Percentiles rank a stretch among this genome's conserved stretches.
Conservation (phyloP, 2,888 invertebrate species). For the Teinopalpus imperialis region DNA sequence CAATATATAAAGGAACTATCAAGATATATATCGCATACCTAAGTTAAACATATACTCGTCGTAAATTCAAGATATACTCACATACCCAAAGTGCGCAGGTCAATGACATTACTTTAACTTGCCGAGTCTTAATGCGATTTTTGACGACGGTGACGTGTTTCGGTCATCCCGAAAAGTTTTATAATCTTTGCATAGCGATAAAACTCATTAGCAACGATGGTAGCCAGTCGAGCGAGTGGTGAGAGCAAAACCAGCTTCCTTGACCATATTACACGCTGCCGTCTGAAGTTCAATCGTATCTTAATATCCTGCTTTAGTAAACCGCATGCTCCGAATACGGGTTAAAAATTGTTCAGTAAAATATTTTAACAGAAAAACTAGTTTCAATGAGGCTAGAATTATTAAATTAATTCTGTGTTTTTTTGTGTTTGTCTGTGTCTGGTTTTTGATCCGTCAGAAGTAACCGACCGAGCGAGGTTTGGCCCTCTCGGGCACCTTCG, state of each 20-base stretch:
- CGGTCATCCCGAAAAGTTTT: conserved; percentile 24
- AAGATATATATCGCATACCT: neutral
- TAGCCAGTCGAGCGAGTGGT: conserved; percentile 32
- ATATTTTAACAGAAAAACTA: conserved; percentile 6
- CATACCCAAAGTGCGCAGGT: too few species aligned
- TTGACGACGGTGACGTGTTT: conserved; percentile 16
- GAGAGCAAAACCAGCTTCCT: conserved; percentile 35
- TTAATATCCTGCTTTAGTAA: conserved; percentile 32
- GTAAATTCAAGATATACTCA: conserved; percentile 4
- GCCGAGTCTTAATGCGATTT: conserved; percentile 16
- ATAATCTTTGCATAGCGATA: conserved; percentile 35
- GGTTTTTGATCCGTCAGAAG: too few species aligned
- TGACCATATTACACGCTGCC: conserved; percentile 56
- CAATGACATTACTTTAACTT: conserved; percentile 4
- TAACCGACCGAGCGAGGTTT: too few species aligned
- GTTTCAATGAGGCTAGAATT: too few species aligned
- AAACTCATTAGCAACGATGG: conserved; percentile 45
- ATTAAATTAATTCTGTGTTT: too few species aligned
- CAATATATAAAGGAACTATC: too few species aligned
- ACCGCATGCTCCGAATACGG: conserved; percentile 2
- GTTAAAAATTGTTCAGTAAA: conserved; percentile 15
- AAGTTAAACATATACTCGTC: neutral
- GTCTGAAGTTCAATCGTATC: conserved; percentile 61
- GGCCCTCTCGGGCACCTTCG: too few species aligned
- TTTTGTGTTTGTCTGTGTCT: too few species aligned